Evolutionary conservation across 2,797 vertebrate species (phyloP).

Genomic region (Urosaurus nigricauda): DNA sequence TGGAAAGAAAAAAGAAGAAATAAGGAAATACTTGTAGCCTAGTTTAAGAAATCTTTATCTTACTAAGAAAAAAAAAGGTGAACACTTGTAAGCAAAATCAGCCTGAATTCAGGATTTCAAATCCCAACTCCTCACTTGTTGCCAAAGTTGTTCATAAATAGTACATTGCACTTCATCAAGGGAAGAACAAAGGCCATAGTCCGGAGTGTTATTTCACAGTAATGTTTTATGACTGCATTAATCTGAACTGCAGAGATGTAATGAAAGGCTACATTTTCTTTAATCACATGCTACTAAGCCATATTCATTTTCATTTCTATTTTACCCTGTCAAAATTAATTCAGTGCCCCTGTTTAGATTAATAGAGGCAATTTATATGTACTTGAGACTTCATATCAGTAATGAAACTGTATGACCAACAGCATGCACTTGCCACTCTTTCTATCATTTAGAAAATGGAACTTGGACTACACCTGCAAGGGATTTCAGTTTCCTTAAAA

Average conservation of each 20-base stretch:
- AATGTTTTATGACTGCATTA: conserved; percentile 38
- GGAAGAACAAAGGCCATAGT: conserved; percentile 25
- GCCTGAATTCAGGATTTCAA: conserved; percentile 6
- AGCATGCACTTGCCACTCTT: background rate
- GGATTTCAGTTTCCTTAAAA: fast-evolving
- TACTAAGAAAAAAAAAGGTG: conserved; percentile 39
- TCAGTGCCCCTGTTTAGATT: conserved; percentile 53
- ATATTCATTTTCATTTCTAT: conserved; percentile 51
- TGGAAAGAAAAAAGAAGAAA: conserved; percentile 78
- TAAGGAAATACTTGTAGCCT: conserved; percentile 75
- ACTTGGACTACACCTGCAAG: background rate
- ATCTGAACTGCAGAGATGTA: conserved; percentile 39
- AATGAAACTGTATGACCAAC: conserved; percentile 31
- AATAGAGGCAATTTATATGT: conserved; percentile 28
- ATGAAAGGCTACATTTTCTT: conserved; percentile 51
- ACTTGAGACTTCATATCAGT: conserved; percentile 43
- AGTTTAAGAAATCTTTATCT: conserved; percentile 51
- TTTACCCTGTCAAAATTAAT: conserved; percentile 48
- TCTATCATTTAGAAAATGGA: conserved; percentile 24
- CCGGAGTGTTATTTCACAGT: conserved; percentile 11
- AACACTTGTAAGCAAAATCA: conserved; percentile 38
- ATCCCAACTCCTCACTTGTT: conserved; percentile 22
- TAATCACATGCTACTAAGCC: conserved; percentile 28
- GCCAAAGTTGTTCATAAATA: conserved; percentile 14
- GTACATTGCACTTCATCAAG: background rate